Evolutionary conservation across 2,797 vertebrate species (phyloP).

Genomic region (Glossophaga mutica): DNA sequence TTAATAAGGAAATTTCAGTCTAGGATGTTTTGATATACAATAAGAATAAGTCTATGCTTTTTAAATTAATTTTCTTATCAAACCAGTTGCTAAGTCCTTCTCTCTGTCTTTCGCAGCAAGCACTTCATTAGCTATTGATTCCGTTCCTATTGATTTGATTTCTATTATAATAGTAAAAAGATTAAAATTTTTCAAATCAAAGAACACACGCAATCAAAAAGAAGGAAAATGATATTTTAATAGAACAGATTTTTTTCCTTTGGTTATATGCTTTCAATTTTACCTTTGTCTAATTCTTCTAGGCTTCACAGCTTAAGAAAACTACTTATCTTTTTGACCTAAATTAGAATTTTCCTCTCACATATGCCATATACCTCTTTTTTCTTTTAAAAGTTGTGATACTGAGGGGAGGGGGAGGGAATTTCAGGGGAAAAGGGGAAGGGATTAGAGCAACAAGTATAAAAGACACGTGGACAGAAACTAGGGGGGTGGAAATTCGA

Average conservation of each 20-base stretch:
- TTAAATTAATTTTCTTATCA: neutral
- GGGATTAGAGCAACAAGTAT: no score
- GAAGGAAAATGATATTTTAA: neutral
- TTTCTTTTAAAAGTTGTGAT: neutral
- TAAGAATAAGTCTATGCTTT: neutral
- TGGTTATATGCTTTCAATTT: neutral
- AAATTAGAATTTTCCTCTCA: constrained; percentile 4
- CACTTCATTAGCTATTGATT: neutral
- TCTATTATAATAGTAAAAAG: neutral
- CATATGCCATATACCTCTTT: neutral
- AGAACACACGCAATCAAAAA: neutral
- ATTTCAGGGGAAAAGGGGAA: no score
- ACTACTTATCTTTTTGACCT: neutral
- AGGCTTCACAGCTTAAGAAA: neutral
- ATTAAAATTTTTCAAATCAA: neutral
- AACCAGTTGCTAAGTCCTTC: neutral
- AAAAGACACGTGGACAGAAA: no score
- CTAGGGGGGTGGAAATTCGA: no score
- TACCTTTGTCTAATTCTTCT: neutral
- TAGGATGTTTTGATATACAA: neutral
- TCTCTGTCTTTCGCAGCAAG: neutral
- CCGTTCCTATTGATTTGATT: neutral
- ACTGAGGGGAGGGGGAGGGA: no score
- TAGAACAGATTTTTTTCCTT: neutral
- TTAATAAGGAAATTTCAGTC: neutral